Evolutionary conservation across 2,113 vertebrate species (phyloP), one percentile per base, ranked within the genome.

Genomic region (Anser cygnoides): DNA sequence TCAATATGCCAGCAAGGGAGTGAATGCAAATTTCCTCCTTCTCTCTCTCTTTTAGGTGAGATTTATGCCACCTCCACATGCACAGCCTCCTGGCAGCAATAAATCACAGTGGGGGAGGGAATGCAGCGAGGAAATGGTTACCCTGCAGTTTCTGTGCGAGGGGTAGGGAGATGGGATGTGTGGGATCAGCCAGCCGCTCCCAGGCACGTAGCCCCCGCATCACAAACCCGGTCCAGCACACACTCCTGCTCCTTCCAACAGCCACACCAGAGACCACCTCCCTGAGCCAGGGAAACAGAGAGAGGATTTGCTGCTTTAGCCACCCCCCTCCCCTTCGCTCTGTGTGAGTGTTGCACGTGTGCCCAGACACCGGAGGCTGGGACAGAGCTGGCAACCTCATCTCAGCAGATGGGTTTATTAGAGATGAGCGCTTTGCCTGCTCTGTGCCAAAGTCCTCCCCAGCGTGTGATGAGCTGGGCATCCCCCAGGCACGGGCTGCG

Each of bases 31-130:
- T 97, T 88, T 90, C 85, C 57, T 92, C 65, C 41, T 91, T 93
- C 58, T 78, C 31, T 95, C 78, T 94, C 78, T 95, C 89, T 96
- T 96, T 93, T 96, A 86, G 93, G 90, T 90, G 92, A 96, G 96
- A 96, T 96, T 96, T 94, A 97, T 96, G 79, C 95, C 96, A 96
- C 95, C 94, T 96, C 94, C 94, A 91, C 92, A 96, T 25, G 80
- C 92, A 82, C 57, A 90, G 95, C 68, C 87, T 95, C 90, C 92
- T 93, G 93, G 90, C 94, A 95, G 95, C 95, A 88, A 94, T 95
- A 95, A 94, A 96, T 97, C 93, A 75, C 68, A 54, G 83, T 83
- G 72, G 59, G 90, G 87, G 88, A 95, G 90, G 88, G 88, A 96
- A 59, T n/a, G 88, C 79, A 86, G 88, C 25, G 46, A 77, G 72